Conservation (phyloP, 37 sponge, comb jelly and placozoan genomes). For the Spongia lamella region DNA sequence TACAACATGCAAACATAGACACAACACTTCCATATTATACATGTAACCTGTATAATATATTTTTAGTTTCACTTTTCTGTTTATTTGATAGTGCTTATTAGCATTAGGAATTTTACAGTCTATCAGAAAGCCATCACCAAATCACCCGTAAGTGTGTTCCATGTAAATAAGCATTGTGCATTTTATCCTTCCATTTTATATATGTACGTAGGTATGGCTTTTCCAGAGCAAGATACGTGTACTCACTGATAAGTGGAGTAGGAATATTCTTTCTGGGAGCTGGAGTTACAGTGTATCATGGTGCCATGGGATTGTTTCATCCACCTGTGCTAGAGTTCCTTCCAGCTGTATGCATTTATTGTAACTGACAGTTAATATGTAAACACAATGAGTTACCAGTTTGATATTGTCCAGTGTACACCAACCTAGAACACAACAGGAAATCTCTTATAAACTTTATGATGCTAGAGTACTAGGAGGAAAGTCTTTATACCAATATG, state of each 20-base stretch:
- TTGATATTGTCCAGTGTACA: no score
- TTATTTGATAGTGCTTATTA: conserved; percentile 83
- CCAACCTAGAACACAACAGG: no score
- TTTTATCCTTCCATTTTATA: conserved; percentile 6
- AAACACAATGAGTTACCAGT: no score
- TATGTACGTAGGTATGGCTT: conserved; percentile 78
- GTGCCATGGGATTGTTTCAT: conserved; percentile 73
- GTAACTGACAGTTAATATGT: no score
- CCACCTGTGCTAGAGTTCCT: conserved; percentile 78
- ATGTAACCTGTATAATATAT: not conserved
- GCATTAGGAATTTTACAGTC: conserved; percentile 93
- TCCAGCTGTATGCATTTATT: conserved; percentile 78
- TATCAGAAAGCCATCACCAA: conserved; percentile 84
- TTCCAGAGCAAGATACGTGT: conserved; percentile 89
- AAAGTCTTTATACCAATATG: no score
- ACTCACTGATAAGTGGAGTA: conserved; percentile 96
- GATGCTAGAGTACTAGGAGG: no score
- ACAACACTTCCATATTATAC: no score
- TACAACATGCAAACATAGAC: no score
- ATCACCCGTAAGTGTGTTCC: conserved; percentile 83
- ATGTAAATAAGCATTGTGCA: no score
- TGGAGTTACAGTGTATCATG: conserved; percentile 92
- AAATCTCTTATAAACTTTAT: no score
- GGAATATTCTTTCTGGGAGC: conserved; percentile 97
- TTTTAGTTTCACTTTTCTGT: not conserved